These are phyloP conservation scores for Ciconia nigra DNA, from an alignment of 2,797 vertebrate species.

Conservation along the genomic window DNA sequence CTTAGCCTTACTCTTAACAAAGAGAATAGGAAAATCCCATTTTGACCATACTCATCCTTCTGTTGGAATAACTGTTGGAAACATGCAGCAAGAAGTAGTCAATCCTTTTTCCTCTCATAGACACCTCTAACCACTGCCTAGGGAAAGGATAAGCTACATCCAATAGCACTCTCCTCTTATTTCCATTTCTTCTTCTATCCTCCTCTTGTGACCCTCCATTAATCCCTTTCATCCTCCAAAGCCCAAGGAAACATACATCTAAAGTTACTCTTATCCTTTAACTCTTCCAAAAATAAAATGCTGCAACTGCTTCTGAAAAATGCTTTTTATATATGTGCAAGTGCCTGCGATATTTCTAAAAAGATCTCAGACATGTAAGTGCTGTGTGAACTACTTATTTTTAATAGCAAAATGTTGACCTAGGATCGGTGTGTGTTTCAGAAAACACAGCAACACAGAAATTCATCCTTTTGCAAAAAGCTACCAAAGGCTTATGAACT, in stretches of 20 bases:
- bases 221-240: slow-evolving; percentile 47
- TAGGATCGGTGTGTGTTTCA: not conserved
- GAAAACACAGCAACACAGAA: not conserved
- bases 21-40: slow-evolving; percentile 13
- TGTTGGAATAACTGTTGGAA: not conserved
- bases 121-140: not conserved
- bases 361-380: not conserved
- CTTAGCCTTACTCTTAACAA: slow-evolving; percentile 3
- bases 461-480: not conserved
- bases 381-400: not conserved
- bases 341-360: not conserved
- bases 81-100: not conserved
- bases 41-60: not conserved
- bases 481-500: not conserved
- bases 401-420: not conserved
- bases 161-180: not conserved
- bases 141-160: slow-evolving; percentile 44
- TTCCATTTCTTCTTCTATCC: slow-evolving; percentile 3
- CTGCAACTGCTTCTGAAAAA: not conserved
- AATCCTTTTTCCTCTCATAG: not conserved
- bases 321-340: not conserved
- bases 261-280: not conserved
- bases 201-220: not conserved
- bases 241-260: slow-evolving; percentile 3
- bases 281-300: slow-evolving; percentile 25